These are phyloP conservation scores for Haliaeetus leucogaster DNA, from an alignment of 2,113 vertebrate genomes.

Conservation along the genomic window DNA sequence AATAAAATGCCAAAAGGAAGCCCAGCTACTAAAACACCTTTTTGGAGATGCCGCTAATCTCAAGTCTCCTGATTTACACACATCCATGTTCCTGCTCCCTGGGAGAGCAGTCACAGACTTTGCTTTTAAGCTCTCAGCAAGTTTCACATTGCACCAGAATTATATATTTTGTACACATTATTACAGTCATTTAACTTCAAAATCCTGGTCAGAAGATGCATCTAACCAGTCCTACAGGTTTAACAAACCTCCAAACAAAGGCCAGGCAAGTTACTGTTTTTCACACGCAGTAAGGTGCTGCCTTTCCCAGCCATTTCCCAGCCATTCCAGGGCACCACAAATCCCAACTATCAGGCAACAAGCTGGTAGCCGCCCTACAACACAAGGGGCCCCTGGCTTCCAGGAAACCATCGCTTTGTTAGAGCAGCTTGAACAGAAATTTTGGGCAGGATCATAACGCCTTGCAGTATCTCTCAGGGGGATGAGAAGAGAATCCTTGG, in stretches of 20 bases:
- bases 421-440: background rate
- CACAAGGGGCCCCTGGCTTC: background rate
- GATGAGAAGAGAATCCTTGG: background rate
- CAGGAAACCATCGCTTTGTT: background rate
- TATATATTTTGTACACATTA: background rate
- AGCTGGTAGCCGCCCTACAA: fast-evolving
- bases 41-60: background rate
- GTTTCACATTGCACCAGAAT: background rate
- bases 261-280: background rate
- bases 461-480: background rate
- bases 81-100: background rate
- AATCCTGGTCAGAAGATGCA: background rate
- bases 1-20: background rate
- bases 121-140: background rate
- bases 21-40: background rate
- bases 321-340: background rate
- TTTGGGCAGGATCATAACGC: fast-evolving
- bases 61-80: background rate
- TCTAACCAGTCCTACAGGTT: background rate
- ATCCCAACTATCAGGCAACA: fast-evolving
- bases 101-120: background rate
- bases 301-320: background rate
- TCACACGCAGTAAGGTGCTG: background rate
- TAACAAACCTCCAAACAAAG: background rate
- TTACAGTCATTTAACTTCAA: background rate